phyloP scores from a whole-genome alignment of 2,888 invertebrate genomes.

The Harmothoe impar region DNA sequence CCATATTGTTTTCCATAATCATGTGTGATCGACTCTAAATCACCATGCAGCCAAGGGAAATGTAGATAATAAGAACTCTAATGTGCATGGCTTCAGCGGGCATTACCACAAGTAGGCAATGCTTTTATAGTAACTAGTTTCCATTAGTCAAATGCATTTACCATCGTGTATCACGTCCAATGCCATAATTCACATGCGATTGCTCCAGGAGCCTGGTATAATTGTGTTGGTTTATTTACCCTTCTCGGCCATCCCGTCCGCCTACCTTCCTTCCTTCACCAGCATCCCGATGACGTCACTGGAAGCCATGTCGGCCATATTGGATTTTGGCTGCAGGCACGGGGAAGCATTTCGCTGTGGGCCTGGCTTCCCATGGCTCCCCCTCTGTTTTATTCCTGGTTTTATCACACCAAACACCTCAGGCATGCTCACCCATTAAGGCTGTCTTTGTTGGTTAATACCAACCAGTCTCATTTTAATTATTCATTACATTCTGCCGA shows the following conservation, averaged over 20 bases:
- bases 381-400: not conserved
- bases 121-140: no score
- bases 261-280: not conserved
- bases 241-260: not conserved
- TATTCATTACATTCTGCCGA: constrained; percentile 21
- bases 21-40: no score
- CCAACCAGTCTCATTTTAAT: not conserved
- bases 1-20: no score
- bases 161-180: no score
- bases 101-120: no score
- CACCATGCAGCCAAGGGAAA: no score
- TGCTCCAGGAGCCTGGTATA: no score
- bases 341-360: not conserved
- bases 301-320: constrained; percentile 37
- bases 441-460: not conserved
- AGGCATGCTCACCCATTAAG: not conserved
- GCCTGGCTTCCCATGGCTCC: not conserved
- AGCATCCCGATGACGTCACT: constrained; percentile 42
- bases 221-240: no score
- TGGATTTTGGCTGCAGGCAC: not conserved
- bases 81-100: no score
- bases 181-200: no score
- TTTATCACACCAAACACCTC: not conserved
- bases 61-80: no score
- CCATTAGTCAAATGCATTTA: no score